Evolutionary conservation across 1,140 invertebrate species (phyloP), one percentile per base, ranked within the genome.

Genomic region (Metopolophium dirhodum): DNA sequence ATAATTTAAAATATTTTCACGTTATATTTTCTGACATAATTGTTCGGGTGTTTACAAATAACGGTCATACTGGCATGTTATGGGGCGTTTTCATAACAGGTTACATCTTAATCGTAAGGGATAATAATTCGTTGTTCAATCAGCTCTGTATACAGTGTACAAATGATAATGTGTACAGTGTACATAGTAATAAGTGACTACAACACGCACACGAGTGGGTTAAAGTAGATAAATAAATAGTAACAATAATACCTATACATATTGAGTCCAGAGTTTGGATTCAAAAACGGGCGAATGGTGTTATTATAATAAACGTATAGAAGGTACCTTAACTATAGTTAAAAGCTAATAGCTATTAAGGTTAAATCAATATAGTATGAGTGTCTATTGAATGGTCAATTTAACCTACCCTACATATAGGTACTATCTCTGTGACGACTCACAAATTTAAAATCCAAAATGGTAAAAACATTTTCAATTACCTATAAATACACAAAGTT

Each of bases 11-110:
- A 61, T 90, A 61, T 61, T 54, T 90, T 23, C 35, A 57, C 49
- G 51, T 90, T 90, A 54, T 90, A 54, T 90, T 90, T 90, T n/a
- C 22, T 26, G 45, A 87, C 86, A 47, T 87, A 87, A 87, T 49
- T 61, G 89, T 90, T 47, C 11, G 7, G 37, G 54, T 61, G 89
- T 90, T 57, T 90, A 57, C 54, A 61, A 41, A 61, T 30, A 35
- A 51, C 47, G 89, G 57, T 18, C 23, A 14, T 47, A 30, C 57
- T 61, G 57, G 35, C 49, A 57, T 90, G 49, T 90, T n/a, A 61
- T 41, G 89, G 57, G 89, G 89, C 89, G 89, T 57, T 61, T 61
- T 61, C 14, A 23, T 41, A 30, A 90, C 54, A 90, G 35, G 89
- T 54, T 90, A 90, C 57, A 61, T 61, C 51, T 90, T 90, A 90